Base-by-base conservation (phyloP, 2,888 invertebrate species). In the Thera obeliscata region DNA sequence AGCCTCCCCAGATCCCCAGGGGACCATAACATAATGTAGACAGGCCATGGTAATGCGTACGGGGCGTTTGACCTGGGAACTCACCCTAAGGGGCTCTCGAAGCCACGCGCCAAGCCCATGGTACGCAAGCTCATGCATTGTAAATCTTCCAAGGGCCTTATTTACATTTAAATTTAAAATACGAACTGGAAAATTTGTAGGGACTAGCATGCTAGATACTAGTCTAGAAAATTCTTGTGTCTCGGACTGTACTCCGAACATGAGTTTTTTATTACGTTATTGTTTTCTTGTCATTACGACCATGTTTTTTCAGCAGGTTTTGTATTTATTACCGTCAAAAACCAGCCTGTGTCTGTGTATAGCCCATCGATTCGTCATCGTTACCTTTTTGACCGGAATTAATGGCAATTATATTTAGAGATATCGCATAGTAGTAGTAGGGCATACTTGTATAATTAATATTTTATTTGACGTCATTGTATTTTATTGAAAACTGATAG, bases 21-120 rank as follows among this genome's bases (percentile, higher is more conserved):
- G 84, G 82, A 84, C 83, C 85, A 87, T 85, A 87, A 77, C 71
- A 81, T 79, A 76, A 87, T 86, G 87, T 83, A 87, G 85, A 86
- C 85, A 76, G 77, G 72, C 76, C 68, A 72, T 78, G 74, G 72
- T 73, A 74, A 68, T 64, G 61, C 55, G 43, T 7, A 64, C 50
- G 60, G 75, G 83, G 88, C 82, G 78, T 58, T 85, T 88, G 89
- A 89, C 89, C 90, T 82, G 83, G 41, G 72, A 64, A 60, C 66
- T 70, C 75, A 77, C 78, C 76, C 78, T 78, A 74, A 71, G 63
- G 57, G 50, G 38, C 60, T 63, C 50, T 62, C 11, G 8, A 48
- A 33, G 22, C 56, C 58, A 56, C 54, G 56, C 35, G 46, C 2
- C 38, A 43, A 56, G 36, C 4, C 1, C 33, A 50, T 43, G 56